phyloP scores from a whole-genome alignment of 2,888 invertebrate genomes.

The Lithophane semibrunnea region DNA sequence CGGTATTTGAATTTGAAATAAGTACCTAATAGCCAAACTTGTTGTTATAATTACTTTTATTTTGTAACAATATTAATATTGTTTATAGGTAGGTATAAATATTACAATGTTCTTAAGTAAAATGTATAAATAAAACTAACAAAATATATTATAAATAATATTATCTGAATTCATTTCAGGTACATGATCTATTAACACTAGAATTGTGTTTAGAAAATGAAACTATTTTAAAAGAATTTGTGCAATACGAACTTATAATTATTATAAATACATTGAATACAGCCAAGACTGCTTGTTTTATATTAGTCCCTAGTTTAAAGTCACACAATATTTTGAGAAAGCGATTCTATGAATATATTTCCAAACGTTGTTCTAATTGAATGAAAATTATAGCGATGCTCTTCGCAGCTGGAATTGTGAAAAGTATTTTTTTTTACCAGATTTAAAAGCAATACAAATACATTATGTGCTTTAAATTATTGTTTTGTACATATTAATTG shows the following conservation, averaged over 20 bases:
- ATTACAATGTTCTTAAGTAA: slow-evolving; percentile 36
- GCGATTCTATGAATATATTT: neutral
- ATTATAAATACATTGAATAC: slow-evolving; percentile 57
- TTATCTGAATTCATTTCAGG: slow-evolving; percentile 53
- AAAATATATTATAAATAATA: slow-evolving; percentile 48
- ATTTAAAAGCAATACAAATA: neutral
- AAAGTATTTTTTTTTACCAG: neutral
- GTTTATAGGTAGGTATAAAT: slow-evolving; percentile 40
- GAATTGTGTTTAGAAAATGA: slow-evolving; percentile 32
- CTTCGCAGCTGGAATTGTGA: neutral
- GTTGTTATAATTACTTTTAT: slow-evolving; percentile 63
- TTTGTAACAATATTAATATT: slow-evolving; percentile 57
- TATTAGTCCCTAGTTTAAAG: neutral
- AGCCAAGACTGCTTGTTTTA: slow-evolving; percentile 30
- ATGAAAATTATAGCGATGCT: neutral
- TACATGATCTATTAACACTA: slow-evolving; percentile 52
- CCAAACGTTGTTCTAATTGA: neutral
- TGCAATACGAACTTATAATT: slow-evolving; percentile 27
- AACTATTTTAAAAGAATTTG: slow-evolving; percentile 22
- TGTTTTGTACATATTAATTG: neutral
- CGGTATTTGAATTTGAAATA: slow-evolving; percentile 68
- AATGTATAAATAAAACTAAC: slow-evolving; percentile 44
- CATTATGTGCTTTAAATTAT: neutral
- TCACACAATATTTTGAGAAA: slow-evolving; percentile 1
- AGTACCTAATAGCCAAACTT: slow-evolving; percentile 55